A percentile compares a stretch with the other conserved stretches of the same genome.
Evolutionary conservation across 2,797 vertebrate species (phyloP).

Genomic region (Enteromius thamalakanensis): DNA sequence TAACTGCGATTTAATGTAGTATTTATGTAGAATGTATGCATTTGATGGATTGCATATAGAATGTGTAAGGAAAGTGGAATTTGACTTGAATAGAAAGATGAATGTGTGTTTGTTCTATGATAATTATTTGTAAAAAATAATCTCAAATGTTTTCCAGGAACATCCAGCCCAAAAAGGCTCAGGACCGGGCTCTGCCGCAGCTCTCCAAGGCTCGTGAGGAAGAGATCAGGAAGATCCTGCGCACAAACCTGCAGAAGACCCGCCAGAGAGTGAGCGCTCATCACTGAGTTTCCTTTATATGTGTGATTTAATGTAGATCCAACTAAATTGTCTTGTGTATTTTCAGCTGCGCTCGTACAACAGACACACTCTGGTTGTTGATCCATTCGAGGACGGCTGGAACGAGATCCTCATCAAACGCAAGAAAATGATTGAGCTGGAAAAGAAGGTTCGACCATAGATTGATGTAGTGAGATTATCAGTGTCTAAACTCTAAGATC

Average conservation of each 20-base stretch:
- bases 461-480: too few species aligned
- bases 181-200: slow-evolving; percentile 81
- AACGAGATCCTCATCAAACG: slow-evolving; percentile 87
- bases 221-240: slow-evolving; percentile 95
- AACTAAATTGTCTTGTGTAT: not conserved
- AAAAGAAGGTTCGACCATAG: slow-evolving; percentile 79
- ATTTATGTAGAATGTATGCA: not conserved
- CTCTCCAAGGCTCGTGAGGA: slow-evolving; percentile 91
- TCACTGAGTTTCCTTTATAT: not conserved
- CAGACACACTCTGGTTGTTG: slow-evolving; percentile 90
- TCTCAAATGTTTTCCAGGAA: slow-evolving; percentile 76
- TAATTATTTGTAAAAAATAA: not conserved
- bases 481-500: not conserved
- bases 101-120: not conserved
- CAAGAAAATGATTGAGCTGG: slow-evolving; percentile 85
- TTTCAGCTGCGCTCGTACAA: slow-evolving; percentile 94
- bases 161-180: slow-evolving; percentile 88
- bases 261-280: slow-evolving; percentile 85
- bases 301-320: not conserved
- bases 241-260: slow-evolving; percentile 93
- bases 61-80: too few species aligned
- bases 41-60: not conserved
- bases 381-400: slow-evolving; percentile 91
- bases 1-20: too few species aligned
- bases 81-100: too few species aligned